Conservation (phyloP, 2,113 vertebrate species). For the Noturus placidus region DNA sequence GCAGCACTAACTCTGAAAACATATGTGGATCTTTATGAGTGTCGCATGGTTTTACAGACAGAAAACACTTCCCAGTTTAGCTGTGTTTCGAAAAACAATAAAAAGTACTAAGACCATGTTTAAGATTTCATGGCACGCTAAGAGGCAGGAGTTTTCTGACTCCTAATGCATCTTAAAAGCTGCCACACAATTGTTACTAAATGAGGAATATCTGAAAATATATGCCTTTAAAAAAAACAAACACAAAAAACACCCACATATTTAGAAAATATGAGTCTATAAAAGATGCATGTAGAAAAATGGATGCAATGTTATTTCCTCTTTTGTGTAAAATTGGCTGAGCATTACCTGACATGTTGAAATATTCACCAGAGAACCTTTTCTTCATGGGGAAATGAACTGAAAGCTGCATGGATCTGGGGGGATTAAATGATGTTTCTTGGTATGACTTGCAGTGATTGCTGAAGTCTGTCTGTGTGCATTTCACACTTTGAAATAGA, state of each 20-base stretch:
- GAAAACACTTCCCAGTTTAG: slow-evolving; percentile 2
- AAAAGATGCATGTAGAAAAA: slow-evolving; percentile 67
- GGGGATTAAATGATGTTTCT: background rate
- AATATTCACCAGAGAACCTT: slow-evolving; percentile 53
- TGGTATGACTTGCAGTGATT: background rate
- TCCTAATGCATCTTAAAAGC: slow-evolving; percentile 67
- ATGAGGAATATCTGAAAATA: slow-evolving; percentile 58
- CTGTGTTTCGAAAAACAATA: slow-evolving; percentile 12
- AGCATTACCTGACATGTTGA: slow-evolving; percentile 61
- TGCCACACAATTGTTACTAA: slow-evolving; percentile 60
- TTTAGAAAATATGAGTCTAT: slow-evolving; percentile 59
- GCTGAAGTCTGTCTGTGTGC: background rate
- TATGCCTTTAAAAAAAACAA: no score
- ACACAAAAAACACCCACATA: no score
- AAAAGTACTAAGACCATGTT: slow-evolving; percentile 54
- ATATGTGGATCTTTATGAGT: slow-evolving; percentile 12
- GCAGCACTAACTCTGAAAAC: slow-evolving; percentile 10
- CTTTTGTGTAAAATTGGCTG: slow-evolving; percentile 61
- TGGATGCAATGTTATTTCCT: slow-evolving; percentile 57
- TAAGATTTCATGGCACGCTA: slow-evolving; percentile 69
- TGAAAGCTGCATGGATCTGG: background rate
- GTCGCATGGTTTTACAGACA: slow-evolving; percentile 2
- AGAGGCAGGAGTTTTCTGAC: slow-evolving; percentile 55
- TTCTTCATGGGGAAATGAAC: slow-evolving; percentile 16
- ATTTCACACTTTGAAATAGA: background rate